Base-by-base conservation (phyloP, 37 sponge, comb jelly and placozoan species). In the Chondrosia reniformis region DNA sequence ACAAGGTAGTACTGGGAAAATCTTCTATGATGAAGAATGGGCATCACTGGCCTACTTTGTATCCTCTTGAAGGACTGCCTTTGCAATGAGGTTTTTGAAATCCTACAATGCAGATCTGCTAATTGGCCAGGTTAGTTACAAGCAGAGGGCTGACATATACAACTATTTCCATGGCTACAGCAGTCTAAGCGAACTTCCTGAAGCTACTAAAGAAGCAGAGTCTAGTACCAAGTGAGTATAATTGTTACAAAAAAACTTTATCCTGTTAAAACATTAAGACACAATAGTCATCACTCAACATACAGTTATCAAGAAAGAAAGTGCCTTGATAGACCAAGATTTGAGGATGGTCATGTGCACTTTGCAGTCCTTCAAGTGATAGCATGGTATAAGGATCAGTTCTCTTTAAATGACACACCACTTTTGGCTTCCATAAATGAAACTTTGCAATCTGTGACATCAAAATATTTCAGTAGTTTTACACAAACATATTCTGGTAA, bases 101-200 rank as follows among this genome's bases (percentile, higher is more conserved):
- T 46, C 54, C 4, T 52, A 75, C 9, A 76, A 77, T 78, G 33
- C 74, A 39, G 52, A 84, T 19, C 37, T 84, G 24, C 24, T 84
- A 46, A 54, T 84, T 56, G 79, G 85, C 22, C 79, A 84, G 22
- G 0, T 84, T 6, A 78, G 79, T 37, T 84, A 78, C 62, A 67
- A 84, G 44, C 85, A 84, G 57, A 28, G 31, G 3, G 74, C 79
- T 19, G 79, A 84, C 44, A 84, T 78, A 2, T 84, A 49, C 76
- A 84, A 84, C 49, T 3, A 19, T 10, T 15, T 49, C 52, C 52
- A 49, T 49, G 10, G 52, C 52, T 19, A 15, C 52, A 49, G 52
- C 15, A 19, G 52, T 10, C 52, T 15, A 49, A 10, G 15, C n/a
- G n/a, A n/a, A n/a, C n/a, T n/a, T n/a, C n/a, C n/a, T n/a, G n/a